A percentile compares a stretch with the other conserved stretches of the same genome.
These are phyloP conservation scores for Clitarchus hookeri DNA, from an alignment of 2,888 invertebrate genomes.

Conservation along the genomic window DNA sequence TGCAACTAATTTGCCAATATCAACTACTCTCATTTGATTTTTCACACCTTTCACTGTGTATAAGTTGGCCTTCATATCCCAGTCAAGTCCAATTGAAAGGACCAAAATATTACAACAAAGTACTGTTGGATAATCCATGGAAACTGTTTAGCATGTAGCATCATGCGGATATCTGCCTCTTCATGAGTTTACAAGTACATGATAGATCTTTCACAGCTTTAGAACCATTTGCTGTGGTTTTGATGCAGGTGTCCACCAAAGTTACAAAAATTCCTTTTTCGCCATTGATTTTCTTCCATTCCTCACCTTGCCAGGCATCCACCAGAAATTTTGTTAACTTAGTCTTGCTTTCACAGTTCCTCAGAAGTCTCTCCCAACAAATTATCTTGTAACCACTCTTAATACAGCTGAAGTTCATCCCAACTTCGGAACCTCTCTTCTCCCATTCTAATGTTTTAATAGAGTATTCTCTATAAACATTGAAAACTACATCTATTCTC, in stretches of 20 bases:
- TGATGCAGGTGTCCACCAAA: background rate
- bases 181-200: conserved; percentile 17
- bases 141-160: background rate
- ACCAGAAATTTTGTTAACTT: background rate
- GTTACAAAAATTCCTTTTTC: conserved; percentile 10
- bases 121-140: background rate
- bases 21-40: background rate
- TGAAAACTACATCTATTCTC: background rate
- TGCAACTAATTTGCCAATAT: background rate
- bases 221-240: background rate
- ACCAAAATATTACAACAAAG: background rate
- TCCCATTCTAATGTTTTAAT: background rate
- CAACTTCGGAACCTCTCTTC: background rate
- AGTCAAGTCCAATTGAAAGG: background rate
- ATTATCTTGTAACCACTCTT: conserved; percentile 18
- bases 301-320: background rate
- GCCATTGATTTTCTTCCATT: background rate
- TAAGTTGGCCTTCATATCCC: background rate
- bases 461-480: background rate
- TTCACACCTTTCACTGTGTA: background rate
- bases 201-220: background rate
- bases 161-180: background rate
- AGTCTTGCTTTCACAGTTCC: background rate
- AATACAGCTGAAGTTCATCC: background rate
- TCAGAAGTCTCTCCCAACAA: background rate